These are phyloP conservation scores for Garra rufa DNA, from an alignment of 2,113 vertebrate genomes.

Conservation along the genomic window DNA sequence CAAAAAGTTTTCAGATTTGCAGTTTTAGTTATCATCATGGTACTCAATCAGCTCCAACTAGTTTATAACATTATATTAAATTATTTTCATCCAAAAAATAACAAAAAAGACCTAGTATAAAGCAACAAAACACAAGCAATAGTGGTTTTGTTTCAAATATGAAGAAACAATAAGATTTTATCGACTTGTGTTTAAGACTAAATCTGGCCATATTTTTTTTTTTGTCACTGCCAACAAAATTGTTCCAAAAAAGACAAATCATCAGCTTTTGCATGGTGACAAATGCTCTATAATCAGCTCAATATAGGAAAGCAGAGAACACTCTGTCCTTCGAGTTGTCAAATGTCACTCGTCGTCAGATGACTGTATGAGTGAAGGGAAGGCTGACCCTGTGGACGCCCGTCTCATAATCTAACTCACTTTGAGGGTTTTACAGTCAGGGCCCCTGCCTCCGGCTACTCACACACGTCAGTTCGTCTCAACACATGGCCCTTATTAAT, in stretches of 20 bases:
- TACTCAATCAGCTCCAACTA: background rate
- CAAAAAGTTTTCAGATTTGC: background rate
- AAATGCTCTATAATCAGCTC: background rate
- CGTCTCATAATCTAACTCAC: constrained; percentile 54
- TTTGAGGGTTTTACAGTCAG: constrained; percentile 54
- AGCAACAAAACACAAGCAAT: background rate
- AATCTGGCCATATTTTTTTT: background rate
- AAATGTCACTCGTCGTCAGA: constrained; percentile 39
- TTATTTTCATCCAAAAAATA: background rate
- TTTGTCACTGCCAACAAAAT: background rate
- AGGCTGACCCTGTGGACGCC: constrained; percentile 24
- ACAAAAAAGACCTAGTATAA: background rate
- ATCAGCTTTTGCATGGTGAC: background rate
- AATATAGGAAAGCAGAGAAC: background rate
- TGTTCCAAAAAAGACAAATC: background rate
- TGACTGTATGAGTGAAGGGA: constrained; percentile 34
- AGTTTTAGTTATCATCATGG: background rate
- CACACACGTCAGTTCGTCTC: constrained; percentile 43
- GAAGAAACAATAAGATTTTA: background rate
- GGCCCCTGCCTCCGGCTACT: constrained; percentile 2
- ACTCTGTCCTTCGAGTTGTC: constrained; percentile 48
- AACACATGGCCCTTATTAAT: constrained; percentile 64
- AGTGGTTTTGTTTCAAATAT: background rate
- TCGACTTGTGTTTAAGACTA: background rate
- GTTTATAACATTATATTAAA: background rate